Evolutionary conservation across 2,797 vertebrate species (phyloP).

Genomic region (Pelobates cultripes): DNA sequence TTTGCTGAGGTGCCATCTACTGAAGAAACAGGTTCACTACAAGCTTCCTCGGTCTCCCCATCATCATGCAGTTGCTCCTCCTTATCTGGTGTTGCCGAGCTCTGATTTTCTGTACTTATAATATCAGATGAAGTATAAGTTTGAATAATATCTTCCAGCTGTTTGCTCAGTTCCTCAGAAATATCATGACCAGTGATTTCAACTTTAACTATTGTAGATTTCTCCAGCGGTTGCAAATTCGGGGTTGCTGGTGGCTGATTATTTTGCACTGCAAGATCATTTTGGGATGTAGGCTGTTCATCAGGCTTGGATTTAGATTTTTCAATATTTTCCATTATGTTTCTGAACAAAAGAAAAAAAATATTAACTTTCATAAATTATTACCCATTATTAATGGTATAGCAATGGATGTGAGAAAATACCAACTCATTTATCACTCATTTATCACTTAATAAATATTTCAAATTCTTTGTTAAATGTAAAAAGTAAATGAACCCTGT

Average conservation of each 20-base stretch:
- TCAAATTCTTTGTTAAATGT: too few species aligned
- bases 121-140: slow-evolving; percentile 74
- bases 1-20: slow-evolving; percentile 63
- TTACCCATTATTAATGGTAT: too few species aligned
- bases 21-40: slow-evolving; percentile 62
- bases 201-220: background rate
- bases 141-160: slow-evolving; percentile 88
- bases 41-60: slow-evolving; percentile 67
- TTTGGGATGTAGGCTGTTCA: slow-evolving; percentile 53
- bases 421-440: too few species aligned
- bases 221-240: background rate
- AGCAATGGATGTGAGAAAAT: too few species aligned
- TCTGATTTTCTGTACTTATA: slow-evolving; percentile 61
- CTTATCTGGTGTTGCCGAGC: slow-evolving; percentile 59
- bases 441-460: too few species aligned
- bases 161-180: slow-evolving; percentile 79
- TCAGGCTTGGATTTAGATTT: slow-evolving; percentile 59
- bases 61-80: slow-evolving; percentile 65
- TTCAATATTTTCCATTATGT: slow-evolving; percentile 80
- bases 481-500: too few species aligned
- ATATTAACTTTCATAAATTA: background rate
- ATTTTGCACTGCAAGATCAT: slow-evolving; percentile 55
- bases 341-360: slow-evolving; percentile 15
- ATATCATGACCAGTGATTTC: slow-evolving; percentile 61
- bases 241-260: slow-evolving; percentile 53